phyloP scores from a whole-genome alignment of 2,113 vertebrate genomes.

The Monopterus albus region DNA sequence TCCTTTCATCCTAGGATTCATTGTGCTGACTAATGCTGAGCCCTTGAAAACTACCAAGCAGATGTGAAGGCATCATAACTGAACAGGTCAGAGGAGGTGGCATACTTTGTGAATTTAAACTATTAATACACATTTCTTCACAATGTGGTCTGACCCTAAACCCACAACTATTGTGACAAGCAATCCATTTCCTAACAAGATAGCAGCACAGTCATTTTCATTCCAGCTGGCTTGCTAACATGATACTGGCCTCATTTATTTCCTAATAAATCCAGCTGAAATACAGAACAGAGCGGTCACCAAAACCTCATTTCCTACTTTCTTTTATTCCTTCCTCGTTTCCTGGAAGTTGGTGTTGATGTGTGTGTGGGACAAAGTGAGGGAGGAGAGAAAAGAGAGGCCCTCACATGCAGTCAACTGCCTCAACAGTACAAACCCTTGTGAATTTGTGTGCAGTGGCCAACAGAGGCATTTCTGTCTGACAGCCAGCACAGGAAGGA shows the following conservation, averaged over 20 bases:
- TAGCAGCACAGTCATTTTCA: conserved; percentile 13
- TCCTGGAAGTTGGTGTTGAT: neutral
- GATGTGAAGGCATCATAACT: neutral
- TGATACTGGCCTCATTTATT: conserved; percentile 11
- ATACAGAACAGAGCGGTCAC: neutral
- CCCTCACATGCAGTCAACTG: neutral
- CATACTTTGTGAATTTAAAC: conserved; percentile 15
- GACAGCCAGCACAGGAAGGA: conserved; percentile 5
- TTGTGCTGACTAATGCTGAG: neutral
- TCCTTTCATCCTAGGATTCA: neutral
- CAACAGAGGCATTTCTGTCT: neutral
- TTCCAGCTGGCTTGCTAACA: neutral
- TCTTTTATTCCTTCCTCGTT: neutral
- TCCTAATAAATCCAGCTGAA: conserved; percentile 18
- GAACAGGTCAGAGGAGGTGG: neutral
- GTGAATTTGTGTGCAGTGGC: neutral
- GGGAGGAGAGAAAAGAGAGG: neutral
- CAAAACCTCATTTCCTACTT: conserved; percentile 17
- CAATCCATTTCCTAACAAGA: conserved; percentile 21
- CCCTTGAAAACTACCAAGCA: neutral
- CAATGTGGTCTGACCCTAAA: conserved; percentile 19
- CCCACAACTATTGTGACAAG: neutral
- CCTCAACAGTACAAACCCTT: neutral
- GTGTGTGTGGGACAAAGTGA: neutral
- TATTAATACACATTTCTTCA: conserved; percentile 1